These are phyloP conservation scores for Enteromius fasciolatus DNA, from an alignment of 2,797 vertebrate genomes.

Conservation along the genomic window DNA sequence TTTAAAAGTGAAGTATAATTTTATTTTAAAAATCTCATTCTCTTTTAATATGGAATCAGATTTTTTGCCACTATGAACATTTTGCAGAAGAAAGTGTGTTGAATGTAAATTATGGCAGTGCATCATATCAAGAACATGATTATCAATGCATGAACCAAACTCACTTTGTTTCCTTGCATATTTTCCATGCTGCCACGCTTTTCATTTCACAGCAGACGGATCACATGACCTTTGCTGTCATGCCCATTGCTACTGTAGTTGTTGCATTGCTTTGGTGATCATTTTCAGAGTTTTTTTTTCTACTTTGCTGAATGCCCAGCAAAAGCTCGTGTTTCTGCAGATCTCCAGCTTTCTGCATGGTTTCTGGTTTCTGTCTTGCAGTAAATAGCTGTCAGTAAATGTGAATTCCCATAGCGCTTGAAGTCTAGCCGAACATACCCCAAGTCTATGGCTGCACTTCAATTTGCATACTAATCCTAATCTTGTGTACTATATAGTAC, in stretches of 20 bases:
- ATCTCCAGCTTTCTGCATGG: not conserved
- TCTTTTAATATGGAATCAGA: not conserved
- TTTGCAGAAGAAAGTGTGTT: not conserved
- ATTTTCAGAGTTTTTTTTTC: not conserved
- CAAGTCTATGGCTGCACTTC: not conserved
- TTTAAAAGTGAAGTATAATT: too few relatives aligned
- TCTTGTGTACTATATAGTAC: not conserved
- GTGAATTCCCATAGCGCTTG: not conserved
- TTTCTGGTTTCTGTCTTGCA: not conserved
- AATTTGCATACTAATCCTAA: slow-evolving; percentile 17
- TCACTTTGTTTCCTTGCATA: not conserved
- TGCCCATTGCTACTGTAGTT: slow-evolving; percentile 13
- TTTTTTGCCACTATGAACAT: not conserved
- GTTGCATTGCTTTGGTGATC: not conserved
- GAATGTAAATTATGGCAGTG: not conserved
- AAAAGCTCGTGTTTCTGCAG: not conserved
- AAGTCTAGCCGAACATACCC: not conserved
- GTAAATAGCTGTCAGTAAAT: not conserved
- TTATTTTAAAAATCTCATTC: not conserved
- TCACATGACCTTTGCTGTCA: not conserved
- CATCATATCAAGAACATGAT: not conserved
- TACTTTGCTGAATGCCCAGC: not conserved
- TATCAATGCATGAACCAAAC: slow-evolving; percentile 25
- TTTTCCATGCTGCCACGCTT: slow-evolving; percentile 3
- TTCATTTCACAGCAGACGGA: not conserved